phyloP scores from a whole-genome alignment of 2,797 vertebrate species.

The Pantherophis alleghaniensis region DNA sequence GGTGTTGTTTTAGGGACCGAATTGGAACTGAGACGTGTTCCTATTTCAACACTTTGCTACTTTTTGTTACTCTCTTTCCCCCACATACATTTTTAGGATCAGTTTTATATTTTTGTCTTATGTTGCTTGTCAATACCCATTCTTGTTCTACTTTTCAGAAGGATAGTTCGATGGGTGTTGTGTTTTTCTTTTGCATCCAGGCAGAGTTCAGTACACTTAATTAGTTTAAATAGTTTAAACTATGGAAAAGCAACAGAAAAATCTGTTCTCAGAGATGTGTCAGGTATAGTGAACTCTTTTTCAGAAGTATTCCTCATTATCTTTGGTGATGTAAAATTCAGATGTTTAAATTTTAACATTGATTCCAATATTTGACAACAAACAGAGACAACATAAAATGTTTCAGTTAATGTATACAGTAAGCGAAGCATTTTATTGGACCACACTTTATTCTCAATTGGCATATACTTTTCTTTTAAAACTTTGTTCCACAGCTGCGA shows the following conservation, averaged over 20 bases:
- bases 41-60: neutral
- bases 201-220: neutral
- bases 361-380: neutral
- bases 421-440: neutral
- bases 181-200: neutral
- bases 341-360: neutral
- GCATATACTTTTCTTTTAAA: neutral
- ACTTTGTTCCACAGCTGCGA: constrained; percentile 77
- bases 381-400: neutral
- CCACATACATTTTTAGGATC: neutral
- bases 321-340: neutral
- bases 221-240: neutral
- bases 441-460: too few relatives aligned
- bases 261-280: neutral
- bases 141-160: neutral
- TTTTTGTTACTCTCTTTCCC: neutral
- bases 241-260: neutral
- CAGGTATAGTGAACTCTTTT: neutral
- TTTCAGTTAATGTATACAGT: neutral
- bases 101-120: neutral
- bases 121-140: neutral
- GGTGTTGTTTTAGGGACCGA: neutral
- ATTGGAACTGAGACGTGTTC: neutral
- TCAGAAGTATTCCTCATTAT: neutral
- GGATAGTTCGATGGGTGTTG: neutral